Evolutionary conservation across 2,113 vertebrate species (phyloP), one percentile per base, ranked within the genome.

Genomic region (Elanoides forficatus): DNA sequence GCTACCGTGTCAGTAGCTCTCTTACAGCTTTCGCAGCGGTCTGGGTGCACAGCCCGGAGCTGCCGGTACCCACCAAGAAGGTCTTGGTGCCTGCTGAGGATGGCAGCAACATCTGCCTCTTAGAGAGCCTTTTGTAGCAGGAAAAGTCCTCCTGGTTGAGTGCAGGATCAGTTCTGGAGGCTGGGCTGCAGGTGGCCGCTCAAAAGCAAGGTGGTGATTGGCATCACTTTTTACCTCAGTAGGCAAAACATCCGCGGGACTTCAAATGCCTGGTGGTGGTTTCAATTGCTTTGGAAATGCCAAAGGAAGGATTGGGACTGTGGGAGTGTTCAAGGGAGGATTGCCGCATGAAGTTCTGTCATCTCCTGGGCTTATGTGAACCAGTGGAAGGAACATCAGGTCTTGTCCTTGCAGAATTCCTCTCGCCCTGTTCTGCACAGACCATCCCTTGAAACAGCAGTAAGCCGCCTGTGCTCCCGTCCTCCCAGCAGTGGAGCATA

Each of bases 21-120:
- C 47, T 36, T 55, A 18, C 4, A 27, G 56, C 42, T 79, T 78
- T 87, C 32, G 32, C 34, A 30, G 48, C 23, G 19, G 9, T 20
- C 36, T 38, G n/a, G 13, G 10, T 6, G 22, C 29, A 29, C 10
- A 43, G 11, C 18, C 34, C 0, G 0, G 43, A n/a, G 29, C 56
- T 86, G 34, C 34, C 1, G 2, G 43, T 6, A 22, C 47, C 29
- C 66, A 38, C 17, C 0, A 0, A 63, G 42, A 78, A 86, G 60
- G 27, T 20, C 40, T 40, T 66, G 6, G 19, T 45, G 36, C 15
- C 58, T 65, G 70, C 30, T 45, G 71, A 72, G 40, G 30, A 36
- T 42, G 40, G 63, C 53, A 92, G 48, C 56, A 90, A 25, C 21
- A 16, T 6, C 32, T 82, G n/a, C 43, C 59, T 86, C 80, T 52